Conservation (phyloP, 92 coral and sea anemone species). For the Phenganax subtilis region DNA sequence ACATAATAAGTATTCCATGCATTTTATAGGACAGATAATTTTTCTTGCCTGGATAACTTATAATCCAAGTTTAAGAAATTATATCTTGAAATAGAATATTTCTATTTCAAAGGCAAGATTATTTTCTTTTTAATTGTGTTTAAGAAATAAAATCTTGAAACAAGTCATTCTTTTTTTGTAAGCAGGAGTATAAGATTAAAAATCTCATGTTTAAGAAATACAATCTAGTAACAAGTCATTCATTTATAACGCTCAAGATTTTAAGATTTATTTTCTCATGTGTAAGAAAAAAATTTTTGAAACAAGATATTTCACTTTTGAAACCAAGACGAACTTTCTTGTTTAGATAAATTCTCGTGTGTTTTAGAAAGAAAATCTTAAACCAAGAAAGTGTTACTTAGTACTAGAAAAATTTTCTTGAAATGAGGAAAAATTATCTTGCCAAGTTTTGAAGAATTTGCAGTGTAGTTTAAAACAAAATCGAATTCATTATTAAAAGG, state of each 20-base stretch:
- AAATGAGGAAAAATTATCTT: too few relatives aligned
- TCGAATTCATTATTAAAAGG: too few relatives aligned
- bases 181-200: too few relatives aligned
- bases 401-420: too few relatives aligned
- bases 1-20: neutral
- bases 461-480: too few relatives aligned
- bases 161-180: neutral
- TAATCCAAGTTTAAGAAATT: neutral
- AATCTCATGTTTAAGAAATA: too few relatives aligned
- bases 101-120: neutral
- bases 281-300: neutral
- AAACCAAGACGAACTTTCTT: neutral
- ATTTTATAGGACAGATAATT: neutral
- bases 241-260: neutral
- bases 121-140: neutral
- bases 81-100: slow-evolving; percentile 3
- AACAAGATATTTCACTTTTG: neutral
- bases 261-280: neutral
- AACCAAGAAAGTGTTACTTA: too few relatives aligned
- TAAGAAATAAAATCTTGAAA: slow-evolving; percentile 13
- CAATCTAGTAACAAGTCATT: neutral
- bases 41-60: neutral
- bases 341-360: neutral
- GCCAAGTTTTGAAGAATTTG: too few relatives aligned
- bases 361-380: too few relatives aligned